Base-by-base conservation (phyloP, 2,797 vertebrate species). In the Cyprinella venusta region DNA sequence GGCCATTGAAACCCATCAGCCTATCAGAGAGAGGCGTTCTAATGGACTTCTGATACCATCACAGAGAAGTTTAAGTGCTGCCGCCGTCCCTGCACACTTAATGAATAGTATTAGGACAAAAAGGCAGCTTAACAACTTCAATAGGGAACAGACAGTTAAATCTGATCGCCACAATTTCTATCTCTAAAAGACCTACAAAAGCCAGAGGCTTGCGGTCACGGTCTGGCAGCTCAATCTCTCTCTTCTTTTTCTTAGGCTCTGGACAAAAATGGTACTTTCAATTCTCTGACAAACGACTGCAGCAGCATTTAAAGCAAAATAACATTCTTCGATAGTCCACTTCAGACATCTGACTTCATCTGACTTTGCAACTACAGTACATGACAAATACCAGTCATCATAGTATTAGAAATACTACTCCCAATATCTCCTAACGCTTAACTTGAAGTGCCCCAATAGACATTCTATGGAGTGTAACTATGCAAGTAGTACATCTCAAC, bases 71-170 rank as follows among this genome's bases (percentile, higher is more conserved):
- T 85, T 65, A 83, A 76, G 52, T 63, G 30, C 78, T 45, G 74
- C 87, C 1, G 50, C 88, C 87, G 26, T 87, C 69, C 50, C 10
- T 85, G 72, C 19, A 86, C 76, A 84, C 79, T 88, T 91, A 81
- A 89, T 88, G 86, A 88, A 90, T 88, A 90, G 88, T 83, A 86
- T 83, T 86, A 83, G 70, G 56, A 80, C 67, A 79, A 75, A 80
- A 76, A 70, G 69, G 70, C 15, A 80, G 85, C 81, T 79, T 69
- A 76, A 63, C 61, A 50, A 64, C 63, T 80, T 67, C 63, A 83
- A 75, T 76, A 40, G 72, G 69, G 42, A 86, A 76, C 61, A 83
- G 81, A 26, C 64, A 79, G 71, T 83, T 64, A 83, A 83, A 86
- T 83, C 81, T 40, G 45, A 79, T 83, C 42, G 30, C 63, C 19